A percentile compares a stretch with the other conserved stretches of the same genome.
Conservation (phyloP, 2,888 invertebrate genomes). For the Eristalis pertinax region DNA sequence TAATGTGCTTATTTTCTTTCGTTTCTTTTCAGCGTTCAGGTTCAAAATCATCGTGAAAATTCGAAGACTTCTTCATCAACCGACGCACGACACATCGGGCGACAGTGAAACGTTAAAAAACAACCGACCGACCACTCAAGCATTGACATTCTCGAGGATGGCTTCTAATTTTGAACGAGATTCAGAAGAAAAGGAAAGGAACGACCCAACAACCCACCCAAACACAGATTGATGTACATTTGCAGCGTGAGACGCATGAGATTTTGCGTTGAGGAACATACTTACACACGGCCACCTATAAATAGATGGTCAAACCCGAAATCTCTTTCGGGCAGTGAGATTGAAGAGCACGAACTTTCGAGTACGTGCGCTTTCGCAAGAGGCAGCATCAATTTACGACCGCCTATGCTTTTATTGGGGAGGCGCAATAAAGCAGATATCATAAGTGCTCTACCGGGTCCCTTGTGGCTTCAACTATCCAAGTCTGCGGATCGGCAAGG, state of each 20-base stretch:
- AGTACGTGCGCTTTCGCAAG: constrained; percentile 11
- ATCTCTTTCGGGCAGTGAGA: neutral
- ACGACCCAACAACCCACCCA: constrained; percentile 4
- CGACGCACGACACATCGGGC: neutral
- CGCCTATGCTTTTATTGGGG: constrained; percentile 10
- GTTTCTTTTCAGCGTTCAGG: constrained; percentile 13
- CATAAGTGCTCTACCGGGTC: neutral
- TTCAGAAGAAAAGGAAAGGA: neutral
- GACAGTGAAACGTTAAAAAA: constrained; percentile 1
- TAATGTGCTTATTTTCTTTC: constrained; percentile 23
- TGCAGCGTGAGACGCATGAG: constrained; percentile 19
- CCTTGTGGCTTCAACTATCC: neutral
- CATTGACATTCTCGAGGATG: constrained; percentile 39
- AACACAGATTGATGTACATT: constrained; percentile 10
- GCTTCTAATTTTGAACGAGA: constrained; percentile 47
- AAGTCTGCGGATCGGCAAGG: neutral
- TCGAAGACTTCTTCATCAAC: constrained; percentile 6
- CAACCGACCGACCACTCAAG: constrained; percentile 12
- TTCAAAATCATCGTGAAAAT: constrained; percentile 36
- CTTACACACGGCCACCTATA: constrained; percentile 22
- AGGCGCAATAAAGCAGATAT: constrained; percentile 5
- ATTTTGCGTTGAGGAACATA: neutral
- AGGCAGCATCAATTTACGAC: constrained; percentile 2
- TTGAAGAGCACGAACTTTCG: constrained; percentile 35
- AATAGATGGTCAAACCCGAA: constrained; percentile 16